A percentile compares a stretch with the other conserved stretches of the same genome.
These are phyloP conservation scores for Sminthurides bifidus DNA, from an alignment of 1,140 invertebrate species.

Conservation along the genomic window DNA sequence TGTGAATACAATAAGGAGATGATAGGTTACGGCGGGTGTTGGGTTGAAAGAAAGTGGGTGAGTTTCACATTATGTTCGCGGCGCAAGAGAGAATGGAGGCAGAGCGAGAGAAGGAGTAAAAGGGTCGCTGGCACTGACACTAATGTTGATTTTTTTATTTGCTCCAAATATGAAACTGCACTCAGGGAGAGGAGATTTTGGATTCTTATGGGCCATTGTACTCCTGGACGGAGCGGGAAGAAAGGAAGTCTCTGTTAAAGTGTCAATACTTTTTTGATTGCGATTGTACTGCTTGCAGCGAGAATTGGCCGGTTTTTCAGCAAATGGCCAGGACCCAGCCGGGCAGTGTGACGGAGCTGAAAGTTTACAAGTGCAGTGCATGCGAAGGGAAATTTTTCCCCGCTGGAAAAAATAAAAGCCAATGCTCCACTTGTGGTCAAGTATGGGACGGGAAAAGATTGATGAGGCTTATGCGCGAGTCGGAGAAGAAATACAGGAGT, in stretches of 20 bases:
- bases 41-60: no score
- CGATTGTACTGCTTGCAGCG: slow-evolving; percentile 43
- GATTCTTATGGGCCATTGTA: slow-evolving; percentile 52
- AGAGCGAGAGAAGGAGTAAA: no score
- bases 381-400: no score
- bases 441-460: slow-evolving; percentile 8
- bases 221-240: slow-evolving; percentile 36
- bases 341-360: not conserved
- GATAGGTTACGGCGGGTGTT: no score
- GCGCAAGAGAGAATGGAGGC: no score
- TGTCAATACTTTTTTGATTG: slow-evolving; percentile 49
- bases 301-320: slow-evolving; percentile 39
- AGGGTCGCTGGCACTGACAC: no score
- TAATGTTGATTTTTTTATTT: no score
- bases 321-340: not conserved
- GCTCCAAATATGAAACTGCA: not conserved
- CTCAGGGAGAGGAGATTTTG: slow-evolving; percentile 43
- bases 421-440: slow-evolving; percentile 8
- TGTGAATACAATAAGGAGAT: no score
- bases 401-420: not conserved
- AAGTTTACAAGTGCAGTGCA: not conserved
- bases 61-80: no score
- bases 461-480: not conserved
- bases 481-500: slow-evolving; percentile 9
- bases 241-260: slow-evolving; percentile 39